phyloP scores from a whole-genome alignment of 2,888 invertebrate genomes.

The Harpalus rubripes region DNA sequence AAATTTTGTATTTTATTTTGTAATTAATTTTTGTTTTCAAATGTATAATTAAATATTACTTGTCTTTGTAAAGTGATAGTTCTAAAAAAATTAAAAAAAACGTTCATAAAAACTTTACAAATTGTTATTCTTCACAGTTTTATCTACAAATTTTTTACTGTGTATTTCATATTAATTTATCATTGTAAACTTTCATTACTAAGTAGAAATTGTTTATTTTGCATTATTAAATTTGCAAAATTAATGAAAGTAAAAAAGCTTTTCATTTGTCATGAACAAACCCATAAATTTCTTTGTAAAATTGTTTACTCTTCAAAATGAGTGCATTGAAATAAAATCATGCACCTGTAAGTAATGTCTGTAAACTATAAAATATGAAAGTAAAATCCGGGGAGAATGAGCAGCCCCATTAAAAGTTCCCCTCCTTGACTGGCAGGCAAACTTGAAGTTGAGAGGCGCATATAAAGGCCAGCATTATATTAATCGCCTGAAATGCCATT shows the following conservation, averaged over 20 bases:
- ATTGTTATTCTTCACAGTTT: too few relatives aligned
- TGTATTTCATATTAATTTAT: too few relatives aligned
- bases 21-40: neutral
- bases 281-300: too few relatives aligned
- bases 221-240: too few relatives aligned
- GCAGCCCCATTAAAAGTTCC: constrained; percentile 5
- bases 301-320: neutral
- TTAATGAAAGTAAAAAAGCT: too few relatives aligned
- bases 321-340: neutral
- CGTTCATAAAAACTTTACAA: too few relatives aligned
- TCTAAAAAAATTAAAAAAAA: neutral
- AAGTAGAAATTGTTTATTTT: too few relatives aligned
- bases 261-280: too few relatives aligned
- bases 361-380: constrained; percentile 37
- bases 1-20: neutral
- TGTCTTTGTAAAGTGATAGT: neutral
- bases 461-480: constrained; percentile 59
- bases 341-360: constrained; percentile 20
- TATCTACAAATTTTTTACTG: too few relatives aligned
- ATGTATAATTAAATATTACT: neutral
- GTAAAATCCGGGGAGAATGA: constrained; percentile 23
- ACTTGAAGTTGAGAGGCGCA: constrained; percentile 19
- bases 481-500: constrained; percentile 63
- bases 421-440: constrained; percentile 9
- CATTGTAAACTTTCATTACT: too few relatives aligned